Base-by-base conservation (phyloP, 2,888 invertebrate species). In the Colostygia pectinataria region DNA sequence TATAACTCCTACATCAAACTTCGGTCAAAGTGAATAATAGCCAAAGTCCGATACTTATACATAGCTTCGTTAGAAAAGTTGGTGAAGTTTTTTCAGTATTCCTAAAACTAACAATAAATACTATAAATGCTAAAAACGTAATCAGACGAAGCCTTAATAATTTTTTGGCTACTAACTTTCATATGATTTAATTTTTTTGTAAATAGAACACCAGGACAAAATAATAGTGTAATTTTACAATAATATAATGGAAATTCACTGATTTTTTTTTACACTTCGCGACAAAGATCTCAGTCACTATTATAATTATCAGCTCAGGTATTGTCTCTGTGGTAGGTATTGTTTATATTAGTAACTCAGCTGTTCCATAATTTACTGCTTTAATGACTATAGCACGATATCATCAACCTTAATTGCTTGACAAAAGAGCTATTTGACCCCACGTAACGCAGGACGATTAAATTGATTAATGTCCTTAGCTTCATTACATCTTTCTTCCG, bases 331-430 rank as follows among this genome's bases (percentile, higher is more conserved):
- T n/a, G n/a, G n/a, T n/a, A n/a, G 6, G 25, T n/a, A 15, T 15
- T 15, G 4, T 15, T 2, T 4, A 15, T n/a, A 15, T 20, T 20
- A 10, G 28, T 32, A 18, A n/a, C 32, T 32, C 9, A 51, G 51
- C 51, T 29, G 36, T 13, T 29, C 20, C 15, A 12, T 20, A 8
- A 34, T 27, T 38, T 23, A 42, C 47, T 58, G 65, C 49, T 50
- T 52, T 46, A 51, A 41, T 41, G 37, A 42, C 45, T 18, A 4
- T 25, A 38, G 28, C 32, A 42, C 28, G 45, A 51, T 51, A 76
- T 67, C 71, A 83, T 83, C 82, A 69, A 60, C 67, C 64, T 67
- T 81, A 82, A 83, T 83, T 80, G 79, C 81, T 83, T 74, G 74
- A 77, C 68, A 72, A 66, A 68, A 69, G 64, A 70, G 68, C 70